Evolutionary conservation across 2,888 invertebrate species (phyloP).

Genomic region (Metalampra italica): DNA sequence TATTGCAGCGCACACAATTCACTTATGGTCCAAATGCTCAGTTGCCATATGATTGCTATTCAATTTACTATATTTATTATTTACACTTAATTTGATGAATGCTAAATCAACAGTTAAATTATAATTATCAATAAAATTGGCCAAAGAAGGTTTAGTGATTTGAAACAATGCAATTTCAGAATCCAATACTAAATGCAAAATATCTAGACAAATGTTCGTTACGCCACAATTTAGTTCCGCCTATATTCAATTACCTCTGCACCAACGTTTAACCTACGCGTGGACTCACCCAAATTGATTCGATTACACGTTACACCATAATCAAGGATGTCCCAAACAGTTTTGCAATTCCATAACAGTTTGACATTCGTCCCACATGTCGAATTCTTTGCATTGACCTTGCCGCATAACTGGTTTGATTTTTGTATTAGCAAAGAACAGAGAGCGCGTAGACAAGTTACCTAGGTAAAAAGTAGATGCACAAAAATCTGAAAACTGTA

Average conservation of each 20-base stretch:
- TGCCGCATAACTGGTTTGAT: slow-evolving; percentile 21
- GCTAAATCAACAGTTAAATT: no score
- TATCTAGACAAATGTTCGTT: no score
- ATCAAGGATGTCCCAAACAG: slow-evolving; percentile 8
- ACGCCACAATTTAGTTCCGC: not conserved
- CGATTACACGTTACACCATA: slow-evolving; percentile 9
- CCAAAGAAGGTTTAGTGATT: no score
- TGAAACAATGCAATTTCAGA: no score
- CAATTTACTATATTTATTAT: no score
- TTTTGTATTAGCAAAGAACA: slow-evolving; percentile 18
- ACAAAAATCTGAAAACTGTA: not conserved
- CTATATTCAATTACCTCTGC: not conserved
- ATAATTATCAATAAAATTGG: no score
- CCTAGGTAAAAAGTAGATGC: not conserved
- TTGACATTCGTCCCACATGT: slow-evolving; percentile 28
- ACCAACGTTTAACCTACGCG: not conserved
- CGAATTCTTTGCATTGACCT: slow-evolving; percentile 40
- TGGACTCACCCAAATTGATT: not conserved
- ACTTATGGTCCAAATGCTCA: no score
- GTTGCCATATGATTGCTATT: no score
- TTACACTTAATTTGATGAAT: no score
- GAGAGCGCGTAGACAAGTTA: slow-evolving; percentile 12
- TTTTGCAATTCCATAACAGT: slow-evolving; percentile 13
- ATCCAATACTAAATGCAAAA: no score
- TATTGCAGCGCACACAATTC: no score